These are phyloP conservation scores for Dinocampus coccinellae DNA, from an alignment of 2,888 invertebrate species.

Conservation along the genomic window DNA sequence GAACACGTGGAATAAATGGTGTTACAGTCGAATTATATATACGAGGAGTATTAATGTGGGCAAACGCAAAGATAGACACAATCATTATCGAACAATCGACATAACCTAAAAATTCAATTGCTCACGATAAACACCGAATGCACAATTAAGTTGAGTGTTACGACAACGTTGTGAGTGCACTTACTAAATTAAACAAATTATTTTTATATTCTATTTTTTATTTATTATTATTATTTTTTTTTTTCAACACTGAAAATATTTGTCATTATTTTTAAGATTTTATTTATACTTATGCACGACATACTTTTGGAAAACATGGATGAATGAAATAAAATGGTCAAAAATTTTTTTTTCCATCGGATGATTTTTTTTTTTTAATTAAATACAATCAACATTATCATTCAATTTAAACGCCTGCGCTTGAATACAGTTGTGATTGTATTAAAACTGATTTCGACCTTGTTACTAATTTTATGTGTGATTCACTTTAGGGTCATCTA, in stretches of 20 bases:
- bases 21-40: neutral
- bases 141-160: neutral
- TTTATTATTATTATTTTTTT: neutral
- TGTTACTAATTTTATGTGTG: conserved; percentile 34
- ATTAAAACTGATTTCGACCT: conserved; percentile 22
- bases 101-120: conserved; percentile 21
- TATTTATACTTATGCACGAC: neutral
- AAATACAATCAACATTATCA: conserved; percentile 19
- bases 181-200: neutral
- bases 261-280: neutral
- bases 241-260: neutral
- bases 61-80: neutral
- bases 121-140: neutral
- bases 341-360: neutral
- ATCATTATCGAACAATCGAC: neutral
- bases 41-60: neutral
- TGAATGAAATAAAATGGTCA: neutral
- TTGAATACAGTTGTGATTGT: conserved; percentile 18
- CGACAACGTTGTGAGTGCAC: neutral
- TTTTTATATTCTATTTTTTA: neutral
- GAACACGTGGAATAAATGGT: conserved; percentile 9
- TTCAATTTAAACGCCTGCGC: conserved; percentile 14
- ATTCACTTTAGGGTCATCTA: conserved; percentile 29
- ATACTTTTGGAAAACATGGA: neutral
- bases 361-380: neutral